These are phyloP conservation scores for Aphelocoma californica DNA, from an alignment of 2,797 vertebrate genomes.

Conservation along the genomic window DNA sequence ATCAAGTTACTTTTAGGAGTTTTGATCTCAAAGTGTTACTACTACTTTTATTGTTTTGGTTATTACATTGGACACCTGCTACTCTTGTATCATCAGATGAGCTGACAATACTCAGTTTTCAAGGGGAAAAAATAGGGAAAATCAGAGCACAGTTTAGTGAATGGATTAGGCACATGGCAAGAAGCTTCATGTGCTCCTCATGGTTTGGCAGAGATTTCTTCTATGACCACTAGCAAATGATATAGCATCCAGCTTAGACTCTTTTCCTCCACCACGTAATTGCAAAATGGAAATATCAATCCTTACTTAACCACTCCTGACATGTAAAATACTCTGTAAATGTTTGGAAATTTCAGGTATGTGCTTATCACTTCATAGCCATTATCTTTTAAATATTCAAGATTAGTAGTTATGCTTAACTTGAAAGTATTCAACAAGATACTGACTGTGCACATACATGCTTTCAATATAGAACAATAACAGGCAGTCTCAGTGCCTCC, in stretches of 20 bases:
- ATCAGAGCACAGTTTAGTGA: not conserved
- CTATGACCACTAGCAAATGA: not conserved
- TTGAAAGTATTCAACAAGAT: not conserved
- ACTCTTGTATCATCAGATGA: not conserved
- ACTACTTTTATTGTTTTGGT: not conserved
- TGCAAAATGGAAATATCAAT: not conserved
- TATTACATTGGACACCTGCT: not conserved
- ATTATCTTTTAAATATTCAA: not conserved
- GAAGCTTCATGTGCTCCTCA: not conserved
- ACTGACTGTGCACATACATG: not conserved
- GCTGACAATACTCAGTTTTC: not conserved
- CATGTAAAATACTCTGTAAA: not conserved
- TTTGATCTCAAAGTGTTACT: not conserved
- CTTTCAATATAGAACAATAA: not conserved
- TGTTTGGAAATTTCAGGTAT: not conserved
- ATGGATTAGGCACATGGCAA: not conserved
- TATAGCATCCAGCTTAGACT: not conserved
- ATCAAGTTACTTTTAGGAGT: not conserved
- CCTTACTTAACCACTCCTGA: not conserved
- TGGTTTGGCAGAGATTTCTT: not conserved
- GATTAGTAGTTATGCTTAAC: not conserved
- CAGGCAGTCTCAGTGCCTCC: not conserved
- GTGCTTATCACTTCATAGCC: not conserved
- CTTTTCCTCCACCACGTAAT: not conserved
- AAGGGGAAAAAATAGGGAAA: not conserved